Evolutionary conservation across 53 echinoderm and acorn worm species (phyloP).

Genomic region (Hippasteria phrygiana): DNA sequence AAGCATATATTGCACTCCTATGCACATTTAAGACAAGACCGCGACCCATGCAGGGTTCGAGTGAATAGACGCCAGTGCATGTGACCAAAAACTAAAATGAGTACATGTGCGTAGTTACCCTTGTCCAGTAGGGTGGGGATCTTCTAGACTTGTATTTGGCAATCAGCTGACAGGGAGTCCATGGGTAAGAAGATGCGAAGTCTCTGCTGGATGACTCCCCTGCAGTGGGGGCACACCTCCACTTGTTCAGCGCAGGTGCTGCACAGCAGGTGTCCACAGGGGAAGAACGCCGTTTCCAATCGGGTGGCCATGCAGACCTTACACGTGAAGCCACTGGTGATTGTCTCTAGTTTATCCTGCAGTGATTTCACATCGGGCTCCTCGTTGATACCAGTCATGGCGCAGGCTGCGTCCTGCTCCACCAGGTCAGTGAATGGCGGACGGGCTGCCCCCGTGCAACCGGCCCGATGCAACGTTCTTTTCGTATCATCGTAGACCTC

Average conservation of each 20-base stretch:
- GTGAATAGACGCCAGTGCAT: neutral
- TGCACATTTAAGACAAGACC: no score
- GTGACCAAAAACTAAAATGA: neutral
- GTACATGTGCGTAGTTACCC: neutral
- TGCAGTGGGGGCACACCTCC: conserved; percentile 80
- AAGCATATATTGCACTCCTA: conserved; percentile 57
- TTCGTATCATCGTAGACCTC: conserved; percentile 93
- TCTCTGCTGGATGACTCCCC: conserved; percentile 74
- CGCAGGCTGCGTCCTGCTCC: conserved; percentile 48
- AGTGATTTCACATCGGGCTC: conserved; percentile 47
- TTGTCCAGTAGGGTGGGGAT: neutral
- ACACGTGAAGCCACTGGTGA: conserved; percentile 78
- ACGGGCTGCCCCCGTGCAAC: conserved; percentile 11
- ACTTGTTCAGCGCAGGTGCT: conserved; percentile 76
- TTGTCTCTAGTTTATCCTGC: conserved; percentile 71
- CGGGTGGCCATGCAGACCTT: conserved; percentile 91
- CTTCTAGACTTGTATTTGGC: neutral
- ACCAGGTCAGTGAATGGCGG: conserved; percentile 1
- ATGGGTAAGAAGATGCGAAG: conserved; percentile 80
- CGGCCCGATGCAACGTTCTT: conserved; percentile 73
- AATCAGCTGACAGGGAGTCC: neutral
- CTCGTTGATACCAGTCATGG: conserved; percentile 39
- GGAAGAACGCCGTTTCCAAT: conserved; percentile 84
- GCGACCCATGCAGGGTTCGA: neutral
- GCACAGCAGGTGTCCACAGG: conserved; percentile 93